phyloP scores from a whole-genome alignment of 2,888 invertebrate genomes.

The Chirona hameri region DNA sequence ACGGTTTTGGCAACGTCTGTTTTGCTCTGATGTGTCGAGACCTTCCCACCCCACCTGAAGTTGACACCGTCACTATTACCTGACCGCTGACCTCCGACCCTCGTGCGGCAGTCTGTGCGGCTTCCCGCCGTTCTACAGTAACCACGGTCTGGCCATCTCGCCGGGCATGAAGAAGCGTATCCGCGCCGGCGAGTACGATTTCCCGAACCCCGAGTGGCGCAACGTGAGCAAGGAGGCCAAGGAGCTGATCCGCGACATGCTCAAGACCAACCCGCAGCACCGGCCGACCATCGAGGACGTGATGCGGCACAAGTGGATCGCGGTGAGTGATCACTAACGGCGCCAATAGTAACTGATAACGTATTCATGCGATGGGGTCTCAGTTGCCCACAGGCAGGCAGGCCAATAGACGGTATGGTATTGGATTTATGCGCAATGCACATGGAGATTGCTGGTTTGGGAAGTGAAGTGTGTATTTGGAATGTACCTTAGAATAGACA shows the following conservation, averaged over 20 bases:
- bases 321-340: constrained; percentile 55
- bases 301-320: constrained; percentile 80
- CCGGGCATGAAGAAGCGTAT: constrained; percentile 99
- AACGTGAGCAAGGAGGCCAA: constrained; percentile 92
- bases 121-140: constrained; percentile 98
- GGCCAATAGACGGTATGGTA: too few species aligned
- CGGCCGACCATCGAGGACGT: constrained; percentile 87
- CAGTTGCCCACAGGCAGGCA: too few species aligned
- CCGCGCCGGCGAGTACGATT: constrained; percentile 93
- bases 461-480: too few species aligned
- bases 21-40: too few species aligned
- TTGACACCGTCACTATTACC: too few species aligned
- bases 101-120: constrained; percentile 67
- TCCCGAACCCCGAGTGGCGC: constrained; percentile 93
- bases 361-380: too few species aligned
- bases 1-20: too few species aligned
- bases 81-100: neutral
- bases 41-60: too few species aligned
- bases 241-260: constrained; percentile 88
- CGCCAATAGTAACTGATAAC: too few species aligned
- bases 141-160: constrained; percentile 94
- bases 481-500: too few species aligned
- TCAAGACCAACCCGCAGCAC: constrained; percentile 88
- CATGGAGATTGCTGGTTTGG: too few species aligned
- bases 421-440: too few species aligned